Evolutionary conservation across 2,888 invertebrate species (phyloP), one percentile per base, ranked within the genome.

Genomic region (Mayetiola destructor): DNA sequence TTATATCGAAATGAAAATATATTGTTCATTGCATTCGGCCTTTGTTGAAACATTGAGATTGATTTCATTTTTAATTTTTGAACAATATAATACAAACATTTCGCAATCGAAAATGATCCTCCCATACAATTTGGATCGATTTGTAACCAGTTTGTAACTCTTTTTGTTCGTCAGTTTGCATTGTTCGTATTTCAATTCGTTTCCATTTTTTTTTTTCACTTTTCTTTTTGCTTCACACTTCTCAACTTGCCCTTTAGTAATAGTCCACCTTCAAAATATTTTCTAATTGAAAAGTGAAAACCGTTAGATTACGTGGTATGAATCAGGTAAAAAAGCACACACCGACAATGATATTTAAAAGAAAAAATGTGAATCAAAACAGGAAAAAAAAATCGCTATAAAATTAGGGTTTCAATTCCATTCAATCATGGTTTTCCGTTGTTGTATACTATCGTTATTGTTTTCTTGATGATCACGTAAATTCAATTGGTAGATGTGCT

Each of bases 391-490:
- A n/a, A n/a, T n/a, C n/a, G n/a, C n/a, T 42, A 14, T 14, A 23
- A 42, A 42, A 42, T 42, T 42, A n/a, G 23, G 42, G 42, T 42
- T 42, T 42, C 42, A 42, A 42, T 42, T 42, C 48, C 48, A 27
- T 48, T 48, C 48, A 23, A 9, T 16, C 3, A 48, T 48, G 48
- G n/a, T 5, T 27, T 48, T 3, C n/a, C n/a, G n/a, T 32, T 32
- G n/a, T n/a, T 48, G 48, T 16, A 27, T 48, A n/a, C 16, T 14
- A 48, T 48, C 27, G 48, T 48, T 48, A 48, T 48, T 48, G 48
- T 48, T 48, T 48, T 48, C n/a, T 48, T 48, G 27, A n/a, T 48
- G 48, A 48, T 48, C 48, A 48, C 48, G 48, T 48, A 48, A 48
- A 48, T 27, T 48, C 48, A 48, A 48, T 48, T 48, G 48, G 27